A percentile compares a stretch with the other conserved stretches of the same genome.
Conservation (phyloP, 2,888 invertebrate genomes). For the Drosophila paucipuncta region DNA sequence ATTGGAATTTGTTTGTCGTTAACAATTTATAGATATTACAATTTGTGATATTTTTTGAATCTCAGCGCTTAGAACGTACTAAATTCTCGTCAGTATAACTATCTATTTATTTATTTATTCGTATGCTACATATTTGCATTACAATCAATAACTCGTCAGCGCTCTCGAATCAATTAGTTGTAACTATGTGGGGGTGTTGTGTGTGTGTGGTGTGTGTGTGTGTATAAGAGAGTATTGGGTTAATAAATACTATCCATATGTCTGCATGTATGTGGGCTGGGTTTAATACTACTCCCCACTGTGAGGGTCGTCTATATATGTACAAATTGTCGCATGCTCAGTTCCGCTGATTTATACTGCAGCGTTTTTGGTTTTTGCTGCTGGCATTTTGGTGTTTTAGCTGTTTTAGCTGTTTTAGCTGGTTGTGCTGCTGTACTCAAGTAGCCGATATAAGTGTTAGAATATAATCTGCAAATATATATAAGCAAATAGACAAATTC, state of each 20-base stretch:
- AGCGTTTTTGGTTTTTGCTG: conserved; percentile 47
- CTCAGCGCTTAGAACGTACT: conserved; percentile 39
- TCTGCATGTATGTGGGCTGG: conserved; percentile 26
- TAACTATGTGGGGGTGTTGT: conserved; percentile 32
- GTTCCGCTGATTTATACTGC: conserved; percentile 62
- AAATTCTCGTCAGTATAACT: conserved; percentile 45
- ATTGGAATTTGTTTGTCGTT: conserved; percentile 37
- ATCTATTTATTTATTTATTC: conserved; percentile 46
- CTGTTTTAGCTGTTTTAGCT: conserved; percentile 33
- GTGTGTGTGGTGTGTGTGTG: conserved; percentile 6
- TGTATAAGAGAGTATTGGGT: conserved; percentile 1
- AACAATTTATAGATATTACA: conserved; percentile 64
- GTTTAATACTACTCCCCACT: conserved; percentile 36
- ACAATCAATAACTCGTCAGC: conserved; percentile 59
- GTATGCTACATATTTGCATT: conserved; percentile 34
- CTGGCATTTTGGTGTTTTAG: conserved; percentile 31
- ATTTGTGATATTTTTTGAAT: conserved; percentile 58
- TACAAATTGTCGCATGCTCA: conserved; percentile 71
- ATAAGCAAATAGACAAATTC: conserved; percentile 65
- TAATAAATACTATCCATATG: conserved; percentile 35
- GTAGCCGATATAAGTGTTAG: conserved; percentile 64
- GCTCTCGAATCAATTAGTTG: conserved; percentile 41
- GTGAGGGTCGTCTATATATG: conserved; percentile 37
- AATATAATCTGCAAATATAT: conserved; percentile 70
- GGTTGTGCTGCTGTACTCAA: conserved; percentile 38